Base-by-base conservation (phyloP, 2,797 vertebrate species). In the Takifugu ocellatus region DNA sequence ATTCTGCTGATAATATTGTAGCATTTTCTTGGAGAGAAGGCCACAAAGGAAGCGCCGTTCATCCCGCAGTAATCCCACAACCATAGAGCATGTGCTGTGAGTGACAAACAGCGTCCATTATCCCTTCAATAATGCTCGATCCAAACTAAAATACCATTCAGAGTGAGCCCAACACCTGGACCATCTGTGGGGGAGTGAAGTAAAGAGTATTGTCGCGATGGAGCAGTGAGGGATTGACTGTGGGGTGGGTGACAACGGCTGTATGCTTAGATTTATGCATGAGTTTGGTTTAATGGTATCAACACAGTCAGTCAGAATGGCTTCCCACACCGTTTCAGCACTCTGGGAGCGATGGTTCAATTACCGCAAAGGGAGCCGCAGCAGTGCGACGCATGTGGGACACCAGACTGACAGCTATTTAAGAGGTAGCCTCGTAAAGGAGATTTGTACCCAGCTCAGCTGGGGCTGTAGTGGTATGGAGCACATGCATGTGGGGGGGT, bases 391-490 rank as follows among this genome's bases (percentile, higher is more conserved):
- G 79, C 79, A 74, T 84, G 84, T 77, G 82, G 87, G 86, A 90
- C 88, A 77, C 83, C 68, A 82, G 90, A 92, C 89, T 92, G 91
- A 91, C 90, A 90, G 89, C 88, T 86, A 88, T 91, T 91, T 91
- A 92, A 92, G 86, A 90, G 86, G 84, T 72, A 66, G 77, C 62
- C 81, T 91, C 88, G 83, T 93, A 92, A 92, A 92, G 85, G 78
- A 91, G 91, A 92, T 93, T 92, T 92, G 90, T 91, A 85, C 82
- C 76, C 39, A 53, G 80, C 77, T 86, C 73, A 74, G 77, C 80
- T 69, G 82, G 75, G 67, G 73, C 50, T 10, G 68, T 61, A 71
- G 78, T 70, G 68, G 73, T 55, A 59, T 17, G 49, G 60, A 73
- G 69, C 56, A 70, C 73, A 58, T 39, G 61, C 31, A 64, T 21